A percentile compares a stretch with the other conserved stretches of the same genome.
Evolutionary conservation across 2,888 invertebrate genomes (phyloP).

Genomic region (Hypomecis atomaria): DNA sequence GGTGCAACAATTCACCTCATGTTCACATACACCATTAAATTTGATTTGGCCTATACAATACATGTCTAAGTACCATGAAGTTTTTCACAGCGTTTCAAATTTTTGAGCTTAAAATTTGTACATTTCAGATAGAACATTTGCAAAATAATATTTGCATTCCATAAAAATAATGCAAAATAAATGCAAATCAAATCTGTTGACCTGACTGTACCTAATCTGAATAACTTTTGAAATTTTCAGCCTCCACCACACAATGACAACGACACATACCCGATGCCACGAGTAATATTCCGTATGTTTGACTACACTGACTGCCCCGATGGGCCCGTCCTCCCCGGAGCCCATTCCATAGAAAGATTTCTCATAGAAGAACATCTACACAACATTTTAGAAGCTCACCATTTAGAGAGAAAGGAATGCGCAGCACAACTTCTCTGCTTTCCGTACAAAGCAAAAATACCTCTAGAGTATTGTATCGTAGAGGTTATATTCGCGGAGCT

Average conservation of each 20-base stretch:
- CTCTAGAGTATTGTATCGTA: conserved; percentile 98
- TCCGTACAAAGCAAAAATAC: conserved; percentile 96
- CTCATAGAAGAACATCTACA: conserved; percentile 98
- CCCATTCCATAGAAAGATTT: conserved; percentile 98
- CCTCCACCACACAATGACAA: conserved; percentile 97
- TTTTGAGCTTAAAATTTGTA: no score
- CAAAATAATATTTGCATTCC: no score
- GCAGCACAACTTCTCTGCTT: conserved; percentile 96
- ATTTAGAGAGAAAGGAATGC: conserved; percentile 96
- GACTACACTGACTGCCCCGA: conserved; percentile 99
- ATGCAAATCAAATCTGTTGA: no score
- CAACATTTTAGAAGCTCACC: conserved; percentile 95
- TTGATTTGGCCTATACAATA: no score
- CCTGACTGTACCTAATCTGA: neutral
- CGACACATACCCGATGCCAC: conserved; percentile 96
- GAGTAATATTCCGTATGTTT: conserved; percentile 98
- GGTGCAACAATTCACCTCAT: no score
- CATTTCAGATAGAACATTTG: no score
- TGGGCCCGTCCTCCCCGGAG: conserved; percentile 95
- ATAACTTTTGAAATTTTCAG: conserved; percentile 65
- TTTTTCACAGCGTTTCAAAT: no score
- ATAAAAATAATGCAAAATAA: no score
- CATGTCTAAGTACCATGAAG: no score
- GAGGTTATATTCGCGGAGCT: conserved; percentile 98
- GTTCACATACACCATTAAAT: no score